Conservation (phyloP, 2,797 vertebrate genomes). For the Hydrolagus colliei region DNA sequence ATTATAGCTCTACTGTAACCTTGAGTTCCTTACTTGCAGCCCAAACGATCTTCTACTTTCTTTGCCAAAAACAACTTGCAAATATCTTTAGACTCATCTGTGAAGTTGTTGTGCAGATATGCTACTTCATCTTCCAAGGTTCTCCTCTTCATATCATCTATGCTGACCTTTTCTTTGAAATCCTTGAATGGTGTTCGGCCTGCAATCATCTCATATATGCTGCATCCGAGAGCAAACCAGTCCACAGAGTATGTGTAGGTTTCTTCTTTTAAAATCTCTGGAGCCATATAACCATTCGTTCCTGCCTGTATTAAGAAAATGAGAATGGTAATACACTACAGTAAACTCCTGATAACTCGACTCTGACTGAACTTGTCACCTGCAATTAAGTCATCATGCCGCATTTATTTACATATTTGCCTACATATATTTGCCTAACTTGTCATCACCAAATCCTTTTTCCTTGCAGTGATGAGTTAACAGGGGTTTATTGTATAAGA, state of each 20-base stretch:
- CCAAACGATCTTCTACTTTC: slow-evolving; percentile 74
- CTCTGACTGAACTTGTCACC: not conserved
- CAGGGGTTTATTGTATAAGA: too few relatives aligned
- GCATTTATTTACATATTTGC: too few relatives aligned
- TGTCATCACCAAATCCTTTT: too few relatives aligned
- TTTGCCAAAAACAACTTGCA: slow-evolving; percentile 81
- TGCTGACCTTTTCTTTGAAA: slow-evolving; percentile 78
- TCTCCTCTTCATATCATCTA: slow-evolving; percentile 82
- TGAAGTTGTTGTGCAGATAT: slow-evolving; percentile 75
- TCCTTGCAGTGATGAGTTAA: too few relatives aligned
- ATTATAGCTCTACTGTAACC: not conserved
- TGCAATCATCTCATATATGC: slow-evolving; percentile 89
- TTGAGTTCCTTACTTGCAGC: slow-evolving; percentile 67
- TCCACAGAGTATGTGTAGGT: slow-evolving; percentile 81
- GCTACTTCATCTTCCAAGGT: slow-evolving; percentile 76
- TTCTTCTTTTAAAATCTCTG: slow-evolving; percentile 75
- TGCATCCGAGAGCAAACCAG: slow-evolving; percentile 91
- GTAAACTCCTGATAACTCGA: not conserved
- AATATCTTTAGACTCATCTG: slow-evolving; percentile 69
- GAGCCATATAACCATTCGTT: slow-evolving; percentile 88
- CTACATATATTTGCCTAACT: too few relatives aligned
- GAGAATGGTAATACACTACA: slow-evolving; percentile 14
- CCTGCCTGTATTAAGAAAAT: slow-evolving; percentile 64
- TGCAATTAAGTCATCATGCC: slow-evolving; percentile 25
- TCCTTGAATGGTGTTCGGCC: slow-evolving; percentile 84